Percentiles rank a stretch among this genome's conserved stretches.
Conservation (phyloP, 2,797 vertebrate genomes). For the Antrozous pallidus region DNA sequence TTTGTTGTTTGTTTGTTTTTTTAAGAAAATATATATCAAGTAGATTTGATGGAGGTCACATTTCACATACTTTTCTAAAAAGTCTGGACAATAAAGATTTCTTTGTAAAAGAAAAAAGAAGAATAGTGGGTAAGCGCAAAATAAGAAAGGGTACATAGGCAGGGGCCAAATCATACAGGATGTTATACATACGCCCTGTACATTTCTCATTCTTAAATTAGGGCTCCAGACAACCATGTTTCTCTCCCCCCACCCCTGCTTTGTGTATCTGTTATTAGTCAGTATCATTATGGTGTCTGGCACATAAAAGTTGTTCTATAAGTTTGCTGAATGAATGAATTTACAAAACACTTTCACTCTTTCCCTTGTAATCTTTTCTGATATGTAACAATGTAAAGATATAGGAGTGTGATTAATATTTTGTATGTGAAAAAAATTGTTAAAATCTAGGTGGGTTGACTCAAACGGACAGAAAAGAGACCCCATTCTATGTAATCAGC, state of each 20-base stretch:
- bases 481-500: not conserved
- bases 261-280: not conserved
- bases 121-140: too few species aligned
- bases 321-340: conserved; percentile 32
- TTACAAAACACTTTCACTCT: not conserved
- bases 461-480: not conserved
- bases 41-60: not conserved
- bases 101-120: too few species aligned
- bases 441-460: not conserved
- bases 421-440: not conserved
- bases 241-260: not conserved
- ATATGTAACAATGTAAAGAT: not conserved
- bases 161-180: too few species aligned
- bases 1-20: not conserved
- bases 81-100: too few species aligned
- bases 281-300: not conserved
- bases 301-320: not conserved
- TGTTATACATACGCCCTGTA: not conserved
- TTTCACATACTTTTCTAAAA: not conserved
- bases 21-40: not conserved
- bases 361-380: not conserved
- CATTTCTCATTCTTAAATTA: conserved; percentile 31
- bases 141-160: too few species aligned
- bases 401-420: not conserved
- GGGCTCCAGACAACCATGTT: not conserved